Evolutionary conservation across 2,888 invertebrate genomes (phyloP).

Genomic region (Lithosia quadra): DNA sequence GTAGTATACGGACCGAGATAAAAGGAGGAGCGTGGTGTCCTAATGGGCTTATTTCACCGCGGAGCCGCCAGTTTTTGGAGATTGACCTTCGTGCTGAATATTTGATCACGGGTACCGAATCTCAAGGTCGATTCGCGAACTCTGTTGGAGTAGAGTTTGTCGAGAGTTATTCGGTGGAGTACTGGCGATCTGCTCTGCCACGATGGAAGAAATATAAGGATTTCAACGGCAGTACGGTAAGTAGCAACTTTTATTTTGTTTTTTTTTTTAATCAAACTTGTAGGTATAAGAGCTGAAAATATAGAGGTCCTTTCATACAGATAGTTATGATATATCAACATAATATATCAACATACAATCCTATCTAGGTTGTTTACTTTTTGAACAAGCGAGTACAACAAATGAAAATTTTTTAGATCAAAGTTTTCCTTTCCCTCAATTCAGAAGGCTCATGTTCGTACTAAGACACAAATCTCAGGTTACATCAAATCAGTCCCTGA

Average conservation of each 20-base stretch:
- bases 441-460: constrained; percentile 39
- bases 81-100: constrained; percentile 91
- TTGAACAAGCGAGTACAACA: background rate
- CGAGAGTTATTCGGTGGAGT: constrained; percentile 93
- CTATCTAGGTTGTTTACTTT: background rate
- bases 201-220: constrained; percentile 94
- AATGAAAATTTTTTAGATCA: constrained; percentile 46
- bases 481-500: constrained; percentile 66
- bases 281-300: background rate
- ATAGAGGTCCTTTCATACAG: background rate
- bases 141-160: constrained; percentile 96
- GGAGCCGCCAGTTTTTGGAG: constrained; percentile 93
- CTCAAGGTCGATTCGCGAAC: constrained; percentile 96
- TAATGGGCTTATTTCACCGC: constrained; percentile 91
- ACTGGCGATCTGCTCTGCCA: constrained; percentile 90
- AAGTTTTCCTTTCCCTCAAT: constrained; percentile 53
- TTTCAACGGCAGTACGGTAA: constrained; percentile 91
- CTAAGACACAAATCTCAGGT: constrained; percentile 51
- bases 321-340: background rate
- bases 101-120: constrained; percentile 94
- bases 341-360: background rate
- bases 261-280: background rate
- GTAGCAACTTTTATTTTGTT: constrained; percentile 49
- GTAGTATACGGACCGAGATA: constrained; percentile 93
- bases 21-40: constrained; percentile 98